These are phyloP conservation scores for Paracanthobrama guichenoti DNA, from an alignment of 2,113 vertebrate genomes.

Conservation along the genomic window DNA sequence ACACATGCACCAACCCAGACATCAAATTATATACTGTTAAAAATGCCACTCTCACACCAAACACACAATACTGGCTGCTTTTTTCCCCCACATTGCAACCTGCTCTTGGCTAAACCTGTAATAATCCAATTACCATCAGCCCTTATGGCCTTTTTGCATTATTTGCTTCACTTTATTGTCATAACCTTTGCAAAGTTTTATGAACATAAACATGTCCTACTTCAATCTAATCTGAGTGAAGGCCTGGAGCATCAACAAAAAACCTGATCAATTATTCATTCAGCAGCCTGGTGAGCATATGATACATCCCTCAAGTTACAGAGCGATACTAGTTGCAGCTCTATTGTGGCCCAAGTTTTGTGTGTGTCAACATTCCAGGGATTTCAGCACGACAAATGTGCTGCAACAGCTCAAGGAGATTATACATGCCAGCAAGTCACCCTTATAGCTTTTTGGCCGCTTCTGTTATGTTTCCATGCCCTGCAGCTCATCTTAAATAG, in stretches of 20 bases:
- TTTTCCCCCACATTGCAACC: conserved; percentile 4
- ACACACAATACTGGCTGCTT: conserved; percentile 4
- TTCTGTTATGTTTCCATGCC: conserved; percentile 2
- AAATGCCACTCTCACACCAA: neutral
- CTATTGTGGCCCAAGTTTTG: conserved; percentile 31
- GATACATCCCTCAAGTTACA: conserved; percentile 57
- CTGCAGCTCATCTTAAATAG: conserved; percentile 13
- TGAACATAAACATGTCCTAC: neutral
- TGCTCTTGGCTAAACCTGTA: conserved; percentile 54
- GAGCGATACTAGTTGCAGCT: conserved; percentile 47
- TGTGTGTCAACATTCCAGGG: conserved; percentile 25
- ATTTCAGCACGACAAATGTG: conserved; percentile 5
- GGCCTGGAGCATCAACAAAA: conserved; percentile 72
- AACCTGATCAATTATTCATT: conserved; percentile 71
- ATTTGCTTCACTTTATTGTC: conserved; percentile 56
- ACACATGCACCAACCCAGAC: conserved; percentile 30
- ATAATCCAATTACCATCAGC: conserved; percentile 65
- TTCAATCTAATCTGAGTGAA: conserved; percentile 47
- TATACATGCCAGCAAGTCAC: conserved; percentile 15
- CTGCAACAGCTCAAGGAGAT: conserved; percentile 7
- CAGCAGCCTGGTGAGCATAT: conserved; percentile 58
- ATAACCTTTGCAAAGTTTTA: conserved; percentile 22
- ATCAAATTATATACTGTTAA: conserved; percentile 20
- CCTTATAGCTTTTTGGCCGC: conserved; percentile 27
- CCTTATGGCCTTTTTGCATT: conserved; percentile 60